Conservation (phyloP, 2,888 invertebrate species). For the Argyresthia albistria region DNA sequence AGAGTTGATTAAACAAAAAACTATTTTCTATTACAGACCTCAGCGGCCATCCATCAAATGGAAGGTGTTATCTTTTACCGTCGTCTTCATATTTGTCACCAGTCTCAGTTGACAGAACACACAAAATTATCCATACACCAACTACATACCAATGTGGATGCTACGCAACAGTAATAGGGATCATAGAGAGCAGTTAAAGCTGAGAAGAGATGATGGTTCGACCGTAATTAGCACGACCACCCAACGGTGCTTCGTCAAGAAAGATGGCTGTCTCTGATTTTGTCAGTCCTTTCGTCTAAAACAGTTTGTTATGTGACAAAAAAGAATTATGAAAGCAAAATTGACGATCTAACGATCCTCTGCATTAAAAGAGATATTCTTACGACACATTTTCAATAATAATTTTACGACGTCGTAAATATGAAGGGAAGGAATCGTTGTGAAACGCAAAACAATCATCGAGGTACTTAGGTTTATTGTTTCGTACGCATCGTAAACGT, state of each 20-base stretch:
- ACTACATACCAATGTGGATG: neutral
- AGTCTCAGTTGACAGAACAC: conserved; percentile 7
- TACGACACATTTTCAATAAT: too few relatives aligned
- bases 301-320: conserved; percentile 7
- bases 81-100: conserved; percentile 37
- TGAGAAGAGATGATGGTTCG: neutral
- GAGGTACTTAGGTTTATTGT: too few relatives aligned
- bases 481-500: too few relatives aligned
- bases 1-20: conserved; percentile 5
- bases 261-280: conserved; percentile 20
- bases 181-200: neutral
- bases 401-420: too few relatives aligned
- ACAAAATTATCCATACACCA: neutral
- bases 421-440: too few relatives aligned
- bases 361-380: neutral
- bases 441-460: too few relatives aligned
- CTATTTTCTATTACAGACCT: conserved; percentile 3
- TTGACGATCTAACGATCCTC: neutral
- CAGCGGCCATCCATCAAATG: conserved; percentile 19
- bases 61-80: conserved; percentile 25
- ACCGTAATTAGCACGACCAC: conserved; percentile 43
- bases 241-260: conserved; percentile 25
- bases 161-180: neutral
- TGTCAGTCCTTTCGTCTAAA: conserved; percentile 18
- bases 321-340: conserved; percentile 5